Evolutionary conservation across 2,797 vertebrate species (phyloP), one percentile per base, ranked within the genome.

Genomic region (Sebastes trivittatus): DNA sequence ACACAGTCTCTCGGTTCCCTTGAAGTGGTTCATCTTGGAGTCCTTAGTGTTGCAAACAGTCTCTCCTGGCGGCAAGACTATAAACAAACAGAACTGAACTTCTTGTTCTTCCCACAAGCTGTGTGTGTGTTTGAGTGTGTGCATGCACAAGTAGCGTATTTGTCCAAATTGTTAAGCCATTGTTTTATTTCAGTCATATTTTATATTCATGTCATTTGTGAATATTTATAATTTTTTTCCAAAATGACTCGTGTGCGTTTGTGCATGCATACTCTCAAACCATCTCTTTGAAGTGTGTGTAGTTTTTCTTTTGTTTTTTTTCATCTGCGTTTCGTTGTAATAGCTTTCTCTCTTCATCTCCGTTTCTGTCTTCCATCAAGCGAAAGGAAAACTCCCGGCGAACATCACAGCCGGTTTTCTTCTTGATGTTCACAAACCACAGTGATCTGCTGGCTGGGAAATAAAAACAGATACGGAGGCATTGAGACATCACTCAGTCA

Each of bases 311-410:
- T 52, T 7, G 23, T 10, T 61, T 14, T 38, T 77, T 70, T 77
- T 36, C 81, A 90, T 93, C 87, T 89, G 87, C 32, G 54, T 80
- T 88, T 36, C 77, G 72, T 81, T 86, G 82, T 78, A 75, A 87
- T 54, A 80, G 67, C 70, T 46, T 61, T 66, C 71, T 27, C 23
- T 52, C 62, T 23, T 11, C 16, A 22, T 52, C 38, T 36, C 32
- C 16, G 46, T 29, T 22, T 80, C 90, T 88, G 87, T 83, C 78
- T 91, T 80, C 73, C 63, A 78, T 90, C 85, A 85, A 76, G 60
- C 75, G 16, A 10, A 52, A 81, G 75, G 22, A 81, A 85, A 85
- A 85, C 67, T 88, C 71, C 11, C 13, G 0, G 60, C 2, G 9
- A 84, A 72, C 81, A 73, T 79, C 75, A 34, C 42, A 42, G 76